These are phyloP conservation scores for Rosalia funebris DNA, from an alignment of 2,888 invertebrate genomes.

Conservation along the genomic window DNA sequence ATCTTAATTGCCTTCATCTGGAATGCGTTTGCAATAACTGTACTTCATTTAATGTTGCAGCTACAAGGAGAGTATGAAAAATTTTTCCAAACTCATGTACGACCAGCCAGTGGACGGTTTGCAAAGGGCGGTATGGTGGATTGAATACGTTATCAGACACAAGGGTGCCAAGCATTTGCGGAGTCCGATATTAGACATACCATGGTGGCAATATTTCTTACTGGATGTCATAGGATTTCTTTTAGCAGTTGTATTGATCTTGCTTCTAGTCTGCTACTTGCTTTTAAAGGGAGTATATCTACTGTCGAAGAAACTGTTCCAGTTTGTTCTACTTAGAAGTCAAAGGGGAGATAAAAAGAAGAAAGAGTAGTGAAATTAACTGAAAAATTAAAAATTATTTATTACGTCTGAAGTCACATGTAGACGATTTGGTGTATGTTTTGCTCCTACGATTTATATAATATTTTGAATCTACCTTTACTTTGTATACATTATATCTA, in stretches of 20 bases:
- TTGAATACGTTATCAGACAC: conserved; percentile 65
- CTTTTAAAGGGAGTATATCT: not conserved
- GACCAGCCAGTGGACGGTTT: conserved; percentile 45
- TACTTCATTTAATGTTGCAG: too few species aligned
- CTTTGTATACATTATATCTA: too few species aligned
- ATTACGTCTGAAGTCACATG: too few species aligned
- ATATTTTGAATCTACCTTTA: too few species aligned
- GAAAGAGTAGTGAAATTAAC: not conserved
- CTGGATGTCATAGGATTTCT: conserved; percentile 57
- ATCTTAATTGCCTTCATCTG: too few species aligned
- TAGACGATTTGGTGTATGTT: too few species aligned
- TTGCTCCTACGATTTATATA: too few species aligned
- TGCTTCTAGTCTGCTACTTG: not conserved
- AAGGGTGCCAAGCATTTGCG: conserved; percentile 64
- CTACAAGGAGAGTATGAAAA: conserved; percentile 41
- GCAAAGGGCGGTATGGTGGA: conserved; percentile 54
- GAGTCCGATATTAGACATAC: conserved; percentile 61
- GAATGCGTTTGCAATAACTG: too few species aligned
- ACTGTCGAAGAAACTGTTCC: not conserved
- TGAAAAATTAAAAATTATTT: too few species aligned
- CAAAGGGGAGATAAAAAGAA: conserved; percentile 5
- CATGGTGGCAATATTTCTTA: conserved; percentile 62
- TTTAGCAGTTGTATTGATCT: conserved; percentile 13
- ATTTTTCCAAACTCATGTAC: conserved; percentile 37
- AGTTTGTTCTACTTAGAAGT: not conserved